Conservation (phyloP, 2,888 invertebrate species). For the Gastracanthus pulcherrimus region DNA sequence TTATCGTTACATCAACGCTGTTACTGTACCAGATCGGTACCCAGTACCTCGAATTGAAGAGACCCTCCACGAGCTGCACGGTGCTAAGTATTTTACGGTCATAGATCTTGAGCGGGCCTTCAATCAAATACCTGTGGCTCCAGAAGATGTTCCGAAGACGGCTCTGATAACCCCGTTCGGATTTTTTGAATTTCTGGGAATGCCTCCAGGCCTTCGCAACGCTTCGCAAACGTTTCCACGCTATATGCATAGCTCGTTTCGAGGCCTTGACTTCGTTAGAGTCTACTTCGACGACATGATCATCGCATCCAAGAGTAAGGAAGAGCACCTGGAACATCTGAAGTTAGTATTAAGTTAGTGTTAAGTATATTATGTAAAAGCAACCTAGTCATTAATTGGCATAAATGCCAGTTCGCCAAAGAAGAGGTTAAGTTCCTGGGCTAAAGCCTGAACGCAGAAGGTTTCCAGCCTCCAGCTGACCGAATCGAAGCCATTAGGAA, state of each 20-base stretch:
- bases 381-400: slow-evolving; percentile 9
- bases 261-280: slow-evolving; percentile 34
- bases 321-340: neutral
- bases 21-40: neutral
- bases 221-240: slow-evolving; percentile 63
- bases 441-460: no score
- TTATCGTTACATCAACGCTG: neutral
- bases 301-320: slow-evolving; percentile 8
- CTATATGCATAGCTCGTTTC: slow-evolving; percentile 62
- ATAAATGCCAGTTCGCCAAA: no score
- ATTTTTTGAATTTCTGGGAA: no score
- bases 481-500: no score
- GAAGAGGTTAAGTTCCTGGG: no score
- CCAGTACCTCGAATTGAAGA: neutral
- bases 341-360: no score
- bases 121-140: neutral
- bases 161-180: neutral
- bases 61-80: neutral
- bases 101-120: neutral
- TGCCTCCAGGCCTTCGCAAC: no score
- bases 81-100: neutral
- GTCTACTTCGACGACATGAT: slow-evolving; percentile 57
- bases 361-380: slow-evolving; percentile 1
- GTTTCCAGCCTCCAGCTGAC: no score
- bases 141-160: neutral